Evolutionary conservation across 2,888 invertebrate species (phyloP), one percentile per base, ranked within the genome.

Genomic region (Hemistola chrysoprasaria): DNA sequence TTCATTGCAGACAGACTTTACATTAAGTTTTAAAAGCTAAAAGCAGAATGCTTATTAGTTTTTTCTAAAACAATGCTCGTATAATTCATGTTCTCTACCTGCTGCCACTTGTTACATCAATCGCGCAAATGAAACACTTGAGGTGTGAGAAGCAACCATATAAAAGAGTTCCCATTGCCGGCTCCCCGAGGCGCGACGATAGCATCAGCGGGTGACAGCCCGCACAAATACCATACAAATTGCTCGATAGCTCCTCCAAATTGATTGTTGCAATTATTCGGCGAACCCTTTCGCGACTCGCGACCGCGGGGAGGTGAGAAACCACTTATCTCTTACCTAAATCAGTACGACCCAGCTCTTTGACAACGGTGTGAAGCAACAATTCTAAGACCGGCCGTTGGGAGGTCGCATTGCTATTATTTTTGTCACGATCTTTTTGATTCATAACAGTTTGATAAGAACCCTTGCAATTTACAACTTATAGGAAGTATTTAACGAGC

Each of bases 161-260:
- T 62, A 71, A 75, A 75, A 68, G 64, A 71, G 68, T 82, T 84
- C 82, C 82, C 85, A 84, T 66, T 78, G 56, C 52, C 47, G 80
- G 74, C 82, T 66, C 86, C 87, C 87, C 59, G 73, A 80, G 66
- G 79, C 56, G 83, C 60, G 59, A 57, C 73, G 85, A 85, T 84
- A 82, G 70, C 75, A 87, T 85, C 87, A 78, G 77, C 82, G 80
- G 83, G 81, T 79, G 83, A 83, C 86, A 84, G 77, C 87, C 88
- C 87, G 87, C 87, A 88, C 87, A 85, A 85, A 86, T 80, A 85
- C 83, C 84, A 80, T 85, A 88, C 86, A 86, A 88, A 86, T 86
- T 83, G 79, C 66, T 85, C 88, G 85, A 87, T 86, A 66, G 78
- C 83, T 86, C 79, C 83, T 86, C 71, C 70, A 80, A 74, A 85